phyloP scores from a whole-genome alignment of 2,113 vertebrate genomes.

The Calypte anna region DNA sequence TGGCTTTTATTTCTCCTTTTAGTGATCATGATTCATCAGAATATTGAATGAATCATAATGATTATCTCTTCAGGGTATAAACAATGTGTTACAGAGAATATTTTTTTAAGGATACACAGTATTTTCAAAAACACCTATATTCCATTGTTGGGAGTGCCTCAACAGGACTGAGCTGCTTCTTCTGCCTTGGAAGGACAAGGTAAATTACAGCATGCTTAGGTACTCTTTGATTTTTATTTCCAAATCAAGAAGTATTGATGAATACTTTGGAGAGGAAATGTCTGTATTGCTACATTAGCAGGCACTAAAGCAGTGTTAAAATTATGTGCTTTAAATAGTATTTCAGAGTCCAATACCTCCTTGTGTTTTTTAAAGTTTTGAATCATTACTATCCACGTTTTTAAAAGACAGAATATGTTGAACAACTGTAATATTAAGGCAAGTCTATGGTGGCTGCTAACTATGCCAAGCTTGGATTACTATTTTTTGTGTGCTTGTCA shows the following conservation, averaged over 20 bases:
- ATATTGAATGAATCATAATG: background rate
- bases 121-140: background rate
- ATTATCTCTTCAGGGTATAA: background rate
- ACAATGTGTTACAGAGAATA: accelerated
- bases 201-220: background rate
- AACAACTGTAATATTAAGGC: background rate
- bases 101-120: background rate
- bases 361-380: background rate
- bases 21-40: background rate
- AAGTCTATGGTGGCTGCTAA: background rate
- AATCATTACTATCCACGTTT: background rate
- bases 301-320: background rate
- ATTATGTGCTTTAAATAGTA: background rate
- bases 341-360: background rate
- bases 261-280: background rate
- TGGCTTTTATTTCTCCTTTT: background rate
- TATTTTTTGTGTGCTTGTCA: background rate
- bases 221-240: background rate
- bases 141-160: background rate
- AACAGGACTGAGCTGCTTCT: background rate
- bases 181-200: background rate
- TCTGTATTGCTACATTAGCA: background rate
- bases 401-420: background rate
- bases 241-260: background rate
- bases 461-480: background rate